A percentile compares a stretch with the other conserved stretches of the same genome.
These are phyloP conservation scores for Neodiprion lecontei DNA, from an alignment of 1,140 invertebrate genomes.

Conservation along the genomic window DNA sequence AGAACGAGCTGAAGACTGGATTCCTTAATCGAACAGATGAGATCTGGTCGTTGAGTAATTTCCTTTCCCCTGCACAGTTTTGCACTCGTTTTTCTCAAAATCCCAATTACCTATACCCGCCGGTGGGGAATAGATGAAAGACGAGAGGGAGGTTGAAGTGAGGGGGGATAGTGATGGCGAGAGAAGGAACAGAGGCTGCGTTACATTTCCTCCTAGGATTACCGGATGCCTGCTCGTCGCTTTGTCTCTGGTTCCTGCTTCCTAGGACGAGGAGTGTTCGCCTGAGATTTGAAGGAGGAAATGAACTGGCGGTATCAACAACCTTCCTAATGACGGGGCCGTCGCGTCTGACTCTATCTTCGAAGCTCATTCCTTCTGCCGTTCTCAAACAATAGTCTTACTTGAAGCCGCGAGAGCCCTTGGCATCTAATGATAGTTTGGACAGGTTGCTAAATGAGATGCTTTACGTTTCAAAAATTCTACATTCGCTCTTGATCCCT, in stretches of 20 bases:
- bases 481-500: not conserved
- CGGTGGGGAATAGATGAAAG: not conserved
- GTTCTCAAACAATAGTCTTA: conserved; percentile 50
- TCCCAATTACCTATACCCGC: conserved; percentile 46
- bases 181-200: conserved; percentile 45
- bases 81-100: conserved; percentile 38
- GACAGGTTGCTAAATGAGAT: conserved; percentile 50
- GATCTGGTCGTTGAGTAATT: conserved; percentile 28
- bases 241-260: conserved; percentile 49
- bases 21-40: conserved; percentile 30
- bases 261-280: conserved; percentile 39
- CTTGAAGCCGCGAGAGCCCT: conserved; percentile 39
- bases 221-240: conserved; percentile 48
- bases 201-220: conserved; percentile 48
- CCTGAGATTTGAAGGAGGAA: conserved; percentile 49
- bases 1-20: not conserved
- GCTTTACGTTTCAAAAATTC: conserved; percentile 23
- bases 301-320: conserved; percentile 51
- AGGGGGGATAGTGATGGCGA: conserved; percentile 25
- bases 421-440: conserved; percentile 47
- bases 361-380: conserved; percentile 44
- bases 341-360: conserved; percentile 44
- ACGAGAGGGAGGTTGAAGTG: conserved; percentile 14
- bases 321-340: conserved; percentile 48
- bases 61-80: conserved; percentile 20